Conservation (phyloP, 2,113 vertebrate species). For the Nansenia antarctica region DNA sequence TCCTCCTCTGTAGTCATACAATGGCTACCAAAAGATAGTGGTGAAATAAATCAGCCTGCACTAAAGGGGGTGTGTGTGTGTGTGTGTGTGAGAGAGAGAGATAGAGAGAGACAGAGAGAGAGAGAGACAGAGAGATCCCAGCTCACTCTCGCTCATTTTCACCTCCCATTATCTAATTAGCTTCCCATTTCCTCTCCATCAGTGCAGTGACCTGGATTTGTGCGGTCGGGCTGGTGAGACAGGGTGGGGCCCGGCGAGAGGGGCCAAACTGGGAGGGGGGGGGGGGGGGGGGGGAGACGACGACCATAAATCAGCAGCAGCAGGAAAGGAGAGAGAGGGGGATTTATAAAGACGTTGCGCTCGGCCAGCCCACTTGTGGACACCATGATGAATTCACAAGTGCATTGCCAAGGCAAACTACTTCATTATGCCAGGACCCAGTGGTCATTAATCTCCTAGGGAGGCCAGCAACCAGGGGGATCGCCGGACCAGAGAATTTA, state of each 20-base stretch:
- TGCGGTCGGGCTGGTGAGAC: too few species aligned
- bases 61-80: neutral
- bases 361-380: constrained; percentile 91
- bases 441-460: constrained; percentile 92
- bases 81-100: constrained; percentile 57
- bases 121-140: constrained; percentile 51
- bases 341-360: constrained; percentile 95
- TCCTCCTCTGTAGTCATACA: neutral
- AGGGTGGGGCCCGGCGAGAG: constrained; percentile 75
- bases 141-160: constrained; percentile 79
- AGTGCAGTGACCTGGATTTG: constrained; percentile 88
- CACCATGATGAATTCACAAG: constrained; percentile 96
- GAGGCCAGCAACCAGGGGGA: constrained; percentile 83
- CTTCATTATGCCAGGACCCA: constrained; percentile 93
- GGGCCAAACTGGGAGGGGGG: constrained; percentile 61
- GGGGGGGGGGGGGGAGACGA: constrained; percentile 14
- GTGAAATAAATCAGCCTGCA: neutral
- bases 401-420: constrained; percentile 92
- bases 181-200: constrained; percentile 92
- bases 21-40: neutral
- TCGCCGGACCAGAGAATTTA: constrained; percentile 86
- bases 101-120: constrained; percentile 79
- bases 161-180: constrained; percentile 91
- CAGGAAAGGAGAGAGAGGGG: constrained; percentile 82
- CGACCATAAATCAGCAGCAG: constrained; percentile 89